These are phyloP conservation scores for Psylliodes chrysocephalus DNA, from an alignment of 2,888 invertebrate genomes.

Conservation along the genomic window DNA sequence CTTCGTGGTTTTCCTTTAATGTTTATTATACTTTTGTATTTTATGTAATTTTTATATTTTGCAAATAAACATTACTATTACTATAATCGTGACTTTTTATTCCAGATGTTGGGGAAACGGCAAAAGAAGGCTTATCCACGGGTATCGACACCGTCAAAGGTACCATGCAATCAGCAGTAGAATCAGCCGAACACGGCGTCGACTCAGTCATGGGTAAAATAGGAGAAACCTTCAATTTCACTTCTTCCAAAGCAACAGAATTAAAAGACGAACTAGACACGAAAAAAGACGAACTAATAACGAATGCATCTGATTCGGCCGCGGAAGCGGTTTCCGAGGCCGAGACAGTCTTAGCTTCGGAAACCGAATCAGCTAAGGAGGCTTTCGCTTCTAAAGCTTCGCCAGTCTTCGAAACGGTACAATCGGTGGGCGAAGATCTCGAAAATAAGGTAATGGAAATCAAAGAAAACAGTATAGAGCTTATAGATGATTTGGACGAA, in stretches of 20 bases:
- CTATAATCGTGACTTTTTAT: too few species aligned
- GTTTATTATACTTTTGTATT: too few species aligned
- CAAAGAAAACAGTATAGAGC: slow-evolving; percentile 45
- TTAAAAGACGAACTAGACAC: slow-evolving; percentile 47
- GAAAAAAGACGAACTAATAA: slow-evolving; percentile 49
- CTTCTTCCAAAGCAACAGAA: slow-evolving; percentile 51
- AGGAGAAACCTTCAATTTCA: slow-evolving; percentile 56
- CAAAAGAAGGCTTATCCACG: slow-evolving; percentile 54
- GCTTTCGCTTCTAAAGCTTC: slow-evolving; percentile 35
- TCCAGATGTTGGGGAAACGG: slow-evolving; percentile 57
- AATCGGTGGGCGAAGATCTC: slow-evolving; percentile 43
- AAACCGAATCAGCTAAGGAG: slow-evolving; percentile 53
- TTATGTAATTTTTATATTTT: too few species aligned
- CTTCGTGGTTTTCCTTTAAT: too few species aligned
- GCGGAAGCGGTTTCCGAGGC: slow-evolving; percentile 59
- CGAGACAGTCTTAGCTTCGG: slow-evolving; percentile 58
- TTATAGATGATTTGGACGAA: slow-evolving; percentile 54
- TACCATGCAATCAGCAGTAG: slow-evolving; percentile 56
- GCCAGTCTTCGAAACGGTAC: slow-evolving; percentile 47
- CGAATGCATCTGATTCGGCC: slow-evolving; percentile 50
- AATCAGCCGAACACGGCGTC: slow-evolving; percentile 58
- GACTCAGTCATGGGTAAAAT: slow-evolving; percentile 58
- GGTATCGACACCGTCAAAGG: slow-evolving; percentile 60
- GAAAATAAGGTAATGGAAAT: slow-evolving; percentile 49
- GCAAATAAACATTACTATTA: too few species aligned